phyloP scores from a whole-genome alignment of 2,797 vertebrate species.

The Lutjanus argentimaculatus region DNA sequence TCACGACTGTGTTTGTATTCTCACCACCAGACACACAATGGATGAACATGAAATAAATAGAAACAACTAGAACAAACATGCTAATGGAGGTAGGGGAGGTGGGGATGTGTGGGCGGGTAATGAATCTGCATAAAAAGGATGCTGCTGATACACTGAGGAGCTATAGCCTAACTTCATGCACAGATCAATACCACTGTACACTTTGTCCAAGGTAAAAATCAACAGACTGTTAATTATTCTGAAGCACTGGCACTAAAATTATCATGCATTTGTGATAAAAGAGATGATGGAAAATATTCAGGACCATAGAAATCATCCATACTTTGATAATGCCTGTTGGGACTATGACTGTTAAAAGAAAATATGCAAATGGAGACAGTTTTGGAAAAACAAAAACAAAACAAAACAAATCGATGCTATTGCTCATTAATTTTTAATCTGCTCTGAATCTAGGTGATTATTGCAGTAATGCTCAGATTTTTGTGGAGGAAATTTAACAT shows the following conservation, averaged over 20 bases:
- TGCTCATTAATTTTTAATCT: slow-evolving; percentile 30
- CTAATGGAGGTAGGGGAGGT: slow-evolving; percentile 32
- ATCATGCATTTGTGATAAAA: slow-evolving; percentile 71
- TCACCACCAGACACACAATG: slow-evolving; percentile 63
- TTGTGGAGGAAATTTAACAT: background rate
- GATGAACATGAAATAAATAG: slow-evolving; percentile 61
- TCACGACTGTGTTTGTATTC: slow-evolving; percentile 52
- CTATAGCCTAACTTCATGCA: slow-evolving; percentile 73
- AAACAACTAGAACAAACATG: slow-evolving; percentile 76
- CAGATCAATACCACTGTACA: slow-evolving; percentile 61
- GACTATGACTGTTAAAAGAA: slow-evolving; percentile 17
- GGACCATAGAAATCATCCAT: slow-evolving; percentile 17
- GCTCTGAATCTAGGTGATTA: slow-evolving; percentile 3
- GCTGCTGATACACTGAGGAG: slow-evolving; percentile 51
- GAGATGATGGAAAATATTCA: slow-evolving; percentile 32
- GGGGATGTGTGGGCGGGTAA: background rate
- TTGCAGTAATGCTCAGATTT: slow-evolving; percentile 10
- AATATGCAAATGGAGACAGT: slow-evolving; percentile 39
- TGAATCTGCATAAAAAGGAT: slow-evolving; percentile 56
- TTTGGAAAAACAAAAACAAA: slow-evolving; percentile 23
- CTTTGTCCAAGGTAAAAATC: slow-evolving; percentile 48
- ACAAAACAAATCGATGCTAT: slow-evolving; percentile 25
- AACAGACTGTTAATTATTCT: slow-evolving; percentile 44
- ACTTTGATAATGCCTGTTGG: slow-evolving; percentile 10
- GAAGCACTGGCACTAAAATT: slow-evolving; percentile 60